Evolutionary conservation across 2,113 vertebrate genomes (phyloP).

Genomic region (Peromyscus maniculatus): DNA sequence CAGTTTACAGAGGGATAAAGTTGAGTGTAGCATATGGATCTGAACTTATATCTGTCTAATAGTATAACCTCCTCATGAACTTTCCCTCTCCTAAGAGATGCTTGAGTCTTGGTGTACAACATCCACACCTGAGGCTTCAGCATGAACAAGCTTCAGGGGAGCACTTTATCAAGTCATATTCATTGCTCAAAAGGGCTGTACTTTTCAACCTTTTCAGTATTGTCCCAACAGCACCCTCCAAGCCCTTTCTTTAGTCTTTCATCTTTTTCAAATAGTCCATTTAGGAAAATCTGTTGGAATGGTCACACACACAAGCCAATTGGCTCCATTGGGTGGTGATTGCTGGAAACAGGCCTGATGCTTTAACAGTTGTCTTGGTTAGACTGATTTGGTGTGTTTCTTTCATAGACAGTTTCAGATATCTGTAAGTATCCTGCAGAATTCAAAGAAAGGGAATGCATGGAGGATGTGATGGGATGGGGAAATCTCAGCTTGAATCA

Average conservation of each 20-base stretch:
- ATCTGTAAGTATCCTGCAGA: background rate
- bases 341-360: background rate
- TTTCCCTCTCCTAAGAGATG: background rate
- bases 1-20: background rate
- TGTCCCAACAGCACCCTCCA: background rate
- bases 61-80: fast-evolving
- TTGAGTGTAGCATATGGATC: fast-evolving
- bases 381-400: background rate
- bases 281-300: background rate
- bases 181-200: background rate
- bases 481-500: no score
- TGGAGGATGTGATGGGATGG: background rate
- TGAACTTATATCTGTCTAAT: background rate
- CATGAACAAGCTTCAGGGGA: background rate
- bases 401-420: background rate
- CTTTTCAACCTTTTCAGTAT: background rate
- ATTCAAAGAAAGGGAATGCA: background rate
- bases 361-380: background rate
- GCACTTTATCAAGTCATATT: background rate
- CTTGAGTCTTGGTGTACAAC: background rate
- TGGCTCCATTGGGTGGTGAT: background rate
- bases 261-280: background rate
- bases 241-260: background rate
- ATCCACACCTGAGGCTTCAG: background rate
- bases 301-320: background rate